phyloP scores from a whole-genome alignment of 1,140 invertebrate genomes.

The Samia ricini region DNA sequence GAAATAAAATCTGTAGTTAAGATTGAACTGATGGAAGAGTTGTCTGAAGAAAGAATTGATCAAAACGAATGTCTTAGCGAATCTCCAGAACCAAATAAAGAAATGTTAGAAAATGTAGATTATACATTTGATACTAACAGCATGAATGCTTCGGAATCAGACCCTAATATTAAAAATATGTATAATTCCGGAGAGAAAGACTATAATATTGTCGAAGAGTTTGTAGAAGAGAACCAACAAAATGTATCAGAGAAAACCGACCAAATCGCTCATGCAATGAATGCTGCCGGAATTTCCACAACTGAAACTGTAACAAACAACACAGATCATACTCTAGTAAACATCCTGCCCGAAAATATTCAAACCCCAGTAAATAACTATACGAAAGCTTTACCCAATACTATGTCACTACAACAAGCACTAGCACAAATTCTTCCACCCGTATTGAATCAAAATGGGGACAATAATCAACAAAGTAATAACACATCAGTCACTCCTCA shows the following conservation, averaged over 20 bases:
- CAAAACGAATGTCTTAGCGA: slow-evolving; percentile 33
- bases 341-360: slow-evolving; percentile 60
- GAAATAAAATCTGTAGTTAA: slow-evolving; percentile 51
- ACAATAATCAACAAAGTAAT: slow-evolving; percentile 44
- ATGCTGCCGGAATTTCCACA: slow-evolving; percentile 58
- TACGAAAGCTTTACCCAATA: slow-evolving; percentile 60
- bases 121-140: slow-evolving; percentile 46
- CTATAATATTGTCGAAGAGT: background rate
- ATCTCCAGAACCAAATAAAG: slow-evolving; percentile 27
- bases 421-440: slow-evolving; percentile 72
- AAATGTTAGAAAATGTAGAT: slow-evolving; percentile 40
- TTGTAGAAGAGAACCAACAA: slow-evolving; percentile 30
- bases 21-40: slow-evolving; percentile 47
- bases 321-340: slow-evolving; percentile 49
- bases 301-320: slow-evolving; percentile 41
- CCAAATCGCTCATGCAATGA: slow-evolving; percentile 70
- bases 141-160: slow-evolving; percentile 17
- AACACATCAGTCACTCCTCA: slow-evolving; percentile 50
- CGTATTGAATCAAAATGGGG: slow-evolving; percentile 64
- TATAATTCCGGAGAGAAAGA: slow-evolving; percentile 26
- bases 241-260: slow-evolving; percentile 58
- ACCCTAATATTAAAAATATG: slow-evolving; percentile 20
- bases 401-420: slow-evolving; percentile 71
- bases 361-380: slow-evolving; percentile 50
- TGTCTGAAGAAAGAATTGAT: slow-evolving; percentile 41